phyloP scores from a whole-genome alignment of 2,797 vertebrate genomes.

The Tenualosa ilisha region DNA sequence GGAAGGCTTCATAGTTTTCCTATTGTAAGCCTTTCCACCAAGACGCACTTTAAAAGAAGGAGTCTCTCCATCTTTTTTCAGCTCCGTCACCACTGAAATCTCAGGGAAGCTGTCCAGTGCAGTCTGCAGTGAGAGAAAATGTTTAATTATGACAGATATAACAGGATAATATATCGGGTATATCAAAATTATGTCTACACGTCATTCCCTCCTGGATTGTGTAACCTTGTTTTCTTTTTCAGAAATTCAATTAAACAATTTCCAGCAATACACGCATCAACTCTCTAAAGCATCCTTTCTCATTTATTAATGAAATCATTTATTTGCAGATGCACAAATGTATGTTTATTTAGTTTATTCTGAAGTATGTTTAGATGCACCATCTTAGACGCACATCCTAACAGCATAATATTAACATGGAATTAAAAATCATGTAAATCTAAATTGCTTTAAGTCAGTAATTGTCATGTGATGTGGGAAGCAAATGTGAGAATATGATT shows the following conservation, averaged over 20 bases:
- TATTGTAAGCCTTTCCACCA: conserved; percentile 94
- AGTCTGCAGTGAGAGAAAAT: conserved; percentile 68
- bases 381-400: no score
- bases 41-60: conserved; percentile 91
- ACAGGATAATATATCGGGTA: no score
- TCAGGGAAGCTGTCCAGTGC: conserved; percentile 96
- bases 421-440: background rate
- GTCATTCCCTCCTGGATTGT: no score
- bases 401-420: background rate
- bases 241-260: no score
- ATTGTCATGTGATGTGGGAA: background rate
- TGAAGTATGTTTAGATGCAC: no score
- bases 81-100: conserved; percentile 86
- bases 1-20: conserved; percentile 91
- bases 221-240: no score
- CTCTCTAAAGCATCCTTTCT: background rate
- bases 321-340: no score
- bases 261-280: no score
- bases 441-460: background rate
- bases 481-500: conserved; percentile 37
- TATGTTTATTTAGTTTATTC: no score
- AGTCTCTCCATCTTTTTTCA: conserved; percentile 83
- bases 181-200: no score
- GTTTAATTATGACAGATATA: no score
- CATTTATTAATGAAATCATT: no score